Conservation (phyloP, 1,140 invertebrate species). For the Acyrthosiphon pisum region DNA sequence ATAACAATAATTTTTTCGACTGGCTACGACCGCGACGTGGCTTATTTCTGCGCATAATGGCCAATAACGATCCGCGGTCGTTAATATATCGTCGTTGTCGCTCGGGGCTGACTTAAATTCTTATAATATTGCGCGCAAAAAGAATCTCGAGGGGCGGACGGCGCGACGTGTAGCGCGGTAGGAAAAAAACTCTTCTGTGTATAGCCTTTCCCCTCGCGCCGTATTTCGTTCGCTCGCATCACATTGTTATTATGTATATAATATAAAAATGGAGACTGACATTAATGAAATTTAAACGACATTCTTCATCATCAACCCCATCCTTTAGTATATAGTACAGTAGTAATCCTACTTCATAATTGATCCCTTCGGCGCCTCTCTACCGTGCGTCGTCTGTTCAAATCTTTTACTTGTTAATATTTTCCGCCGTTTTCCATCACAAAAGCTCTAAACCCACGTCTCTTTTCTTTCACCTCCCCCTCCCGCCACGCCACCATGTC, state of each 20-base stretch:
- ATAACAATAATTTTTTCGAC: background rate
- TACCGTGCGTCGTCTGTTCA: background rate
- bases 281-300: conserved; percentile 58
- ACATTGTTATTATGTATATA: conserved; percentile 15
- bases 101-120: conserved; percentile 20
- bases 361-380: conserved; percentile 54
- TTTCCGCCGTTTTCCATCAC: conserved; percentile 54
- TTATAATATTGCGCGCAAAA: conserved; percentile 16
- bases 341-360: conserved; percentile 55
- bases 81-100: conserved; percentile 28
- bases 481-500: background rate
- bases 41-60: conserved; percentile 34
- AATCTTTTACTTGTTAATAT: conserved; percentile 57
- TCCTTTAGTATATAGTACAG: conserved; percentile 15
- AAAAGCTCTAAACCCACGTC: conserved; percentile 50
- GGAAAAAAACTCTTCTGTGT: background rate
- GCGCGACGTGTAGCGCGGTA: background rate
- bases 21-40: background rate
- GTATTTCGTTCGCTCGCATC: background rate
- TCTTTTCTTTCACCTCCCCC: conserved; percentile 10
- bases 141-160: background rate
- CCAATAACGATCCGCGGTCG: conserved; percentile 18
- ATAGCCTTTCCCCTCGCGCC: background rate
- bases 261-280: conserved; percentile 49
- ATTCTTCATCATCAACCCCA: conserved; percentile 57